Base-by-base conservation (phyloP, 2,888 invertebrate species). In the Coremacera marginata region DNA sequence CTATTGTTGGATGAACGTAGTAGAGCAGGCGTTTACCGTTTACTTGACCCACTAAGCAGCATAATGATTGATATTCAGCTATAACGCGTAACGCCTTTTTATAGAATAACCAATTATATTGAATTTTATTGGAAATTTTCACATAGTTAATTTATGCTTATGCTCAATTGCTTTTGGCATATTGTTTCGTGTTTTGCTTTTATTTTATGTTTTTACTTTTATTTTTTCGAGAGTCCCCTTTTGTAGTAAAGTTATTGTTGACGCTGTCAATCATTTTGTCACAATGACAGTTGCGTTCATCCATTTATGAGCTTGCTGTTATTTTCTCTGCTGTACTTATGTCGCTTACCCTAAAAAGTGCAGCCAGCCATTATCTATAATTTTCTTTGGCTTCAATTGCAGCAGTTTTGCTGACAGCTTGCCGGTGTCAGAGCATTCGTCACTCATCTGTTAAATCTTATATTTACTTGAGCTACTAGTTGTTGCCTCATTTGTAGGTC, bases 21-120 rank as follows among this genome's bases (percentile, higher is more conserved):
- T 68, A 78, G 77, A 78, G 80, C 71, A 77, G 80, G 82, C 81
- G 80, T 81, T 80, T 81, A 81, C 82, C 78, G 82, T 81, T 82
- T 78, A 80, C 77, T 81, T 82, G 82, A 81, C 82, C 80, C 80
- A 81, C 65, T 75, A 44, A 68, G 22, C 62, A 49, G 27, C 34
- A 72, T 51, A 34, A 72, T 67, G 57, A 74, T 74, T 65, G 74
- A 55, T 74, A 67, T 31, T 34, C 63, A 27, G 27, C 44, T 44
- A n/a, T n/a, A 62, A 72, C 31, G 57, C 37, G n/a, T 16, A 68
- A 70, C 27, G 44, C 25, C 51, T 52, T 49, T 44, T n/a, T 51
- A 51, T n/a, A 16, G 34, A 34, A 52, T 52, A 52, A 52, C 16
- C 52, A 52, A 9, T 52, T 52, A 52, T 19, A 52, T 55, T 55